Evolutionary conservation across 2,888 invertebrate species (phyloP).

Genomic region (Tenodera sinensis): DNA sequence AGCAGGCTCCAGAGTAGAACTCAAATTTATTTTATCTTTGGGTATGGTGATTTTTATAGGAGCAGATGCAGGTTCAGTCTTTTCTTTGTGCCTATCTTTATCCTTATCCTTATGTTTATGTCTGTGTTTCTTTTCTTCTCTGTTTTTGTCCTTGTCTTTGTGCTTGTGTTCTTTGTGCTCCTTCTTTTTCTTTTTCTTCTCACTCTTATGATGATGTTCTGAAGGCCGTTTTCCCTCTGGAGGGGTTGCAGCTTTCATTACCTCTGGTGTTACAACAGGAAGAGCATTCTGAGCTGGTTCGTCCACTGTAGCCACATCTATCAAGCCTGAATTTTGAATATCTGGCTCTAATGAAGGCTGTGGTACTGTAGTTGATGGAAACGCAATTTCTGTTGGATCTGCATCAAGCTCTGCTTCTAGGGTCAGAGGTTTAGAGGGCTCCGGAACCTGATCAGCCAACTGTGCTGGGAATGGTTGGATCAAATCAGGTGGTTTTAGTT

Average conservation of each 20-base stretch:
- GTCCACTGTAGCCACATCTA: slow-evolving; percentile 9
- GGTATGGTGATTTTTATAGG: slow-evolving; percentile 58
- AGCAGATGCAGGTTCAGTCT: slow-evolving; percentile 39
- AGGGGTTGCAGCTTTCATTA: background rate
- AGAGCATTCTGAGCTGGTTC: background rate
- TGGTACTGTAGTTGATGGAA: slow-evolving; percentile 16
- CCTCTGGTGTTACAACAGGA: background rate
- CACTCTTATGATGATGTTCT: slow-evolving; percentile 48
- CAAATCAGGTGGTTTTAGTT: slow-evolving; percentile 47
- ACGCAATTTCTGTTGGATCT: background rate
- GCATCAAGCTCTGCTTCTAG: slow-evolving; percentile 11
- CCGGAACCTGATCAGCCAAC: background rate
- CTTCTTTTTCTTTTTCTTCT: slow-evolving; percentile 48
- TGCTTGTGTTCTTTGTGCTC: slow-evolving; percentile 32
- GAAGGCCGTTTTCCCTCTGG: slow-evolving; percentile 15
- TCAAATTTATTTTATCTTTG: slow-evolving; percentile 53
- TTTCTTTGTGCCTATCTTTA: slow-evolving; percentile 31
- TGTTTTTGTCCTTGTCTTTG: slow-evolving; percentile 50
- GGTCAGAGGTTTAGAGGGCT: background rate
- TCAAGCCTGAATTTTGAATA: background rate
- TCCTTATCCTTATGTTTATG: slow-evolving; percentile 49
- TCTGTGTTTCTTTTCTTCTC: slow-evolving; percentile 54
- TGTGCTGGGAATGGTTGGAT: slow-evolving; percentile 43
- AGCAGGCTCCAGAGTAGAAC: slow-evolving; percentile 37
- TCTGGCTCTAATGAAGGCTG: background rate